Evolutionary conservation across 92 coral and sea anemone species (phyloP), one percentile per base, ranked within the genome.

Genomic region (Phenganax stokvisi): DNA sequence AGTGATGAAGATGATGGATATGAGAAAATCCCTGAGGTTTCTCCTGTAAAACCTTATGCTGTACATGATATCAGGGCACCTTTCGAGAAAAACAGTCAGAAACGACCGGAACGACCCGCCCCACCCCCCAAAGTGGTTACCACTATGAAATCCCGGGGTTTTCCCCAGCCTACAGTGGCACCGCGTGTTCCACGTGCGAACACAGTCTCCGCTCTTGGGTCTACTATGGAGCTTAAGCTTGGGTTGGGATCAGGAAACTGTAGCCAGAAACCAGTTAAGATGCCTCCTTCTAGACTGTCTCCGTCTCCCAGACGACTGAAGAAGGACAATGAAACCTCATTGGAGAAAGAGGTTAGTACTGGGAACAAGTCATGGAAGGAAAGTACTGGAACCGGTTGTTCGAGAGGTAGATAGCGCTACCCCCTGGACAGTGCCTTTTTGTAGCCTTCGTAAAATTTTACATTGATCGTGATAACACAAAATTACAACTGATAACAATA

Each of bases 171-270:
- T 8, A 12, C 52, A 11, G 59, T 54, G n/a, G 73, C 74, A 16
- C 83, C 73, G 51, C 73, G 83, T 51, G 28, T 54, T 28, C 74
- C 83, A 54, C 72, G 83, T 20, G 61, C 83, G 15, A 79, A 79
- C 6, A 61, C 83, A 2, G 74, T 79, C 63, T 63, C 83, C 27
- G 13, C 55, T 54, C 74, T 60, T 52, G 83, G 74, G 29, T 79
- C 83, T 8, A 51, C 62, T 17, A 28, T 63, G 67, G 83, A 79
- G 8, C 74, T 30, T 28, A 79, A 65, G 56, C 83, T 0, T 31
- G 17, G 58, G 17, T 12, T 27, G 12, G 74, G 52, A 12, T 47
- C 56, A 30, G 15, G 15, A 12, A 62, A 27, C 20, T 28, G 28
- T 7, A 59, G 63, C 59, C 74, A 61, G 9, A 79, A 79, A 65